Evolutionary conservation across 2,797 vertebrate species (phyloP), one percentile per base, ranked within the genome.

Genomic region (Linurgus olivaceus): DNA sequence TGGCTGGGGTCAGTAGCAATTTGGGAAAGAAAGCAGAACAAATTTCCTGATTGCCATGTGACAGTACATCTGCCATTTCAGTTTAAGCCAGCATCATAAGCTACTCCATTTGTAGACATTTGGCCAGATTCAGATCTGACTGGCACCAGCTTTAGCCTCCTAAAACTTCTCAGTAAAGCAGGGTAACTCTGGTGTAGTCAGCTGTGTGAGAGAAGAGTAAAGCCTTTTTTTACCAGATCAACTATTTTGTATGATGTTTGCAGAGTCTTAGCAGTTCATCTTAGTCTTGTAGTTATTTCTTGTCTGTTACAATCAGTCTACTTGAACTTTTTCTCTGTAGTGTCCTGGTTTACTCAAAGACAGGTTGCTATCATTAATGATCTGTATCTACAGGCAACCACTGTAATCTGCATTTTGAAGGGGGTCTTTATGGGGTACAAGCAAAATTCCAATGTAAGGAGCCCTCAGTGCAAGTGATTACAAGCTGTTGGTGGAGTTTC

Each of bases 11-110:
- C 94, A 96, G 66, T 59, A 94, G 73, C 82, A 93, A 96, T 96
- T 88, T 92, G 73, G 82, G 79, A 95, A 91, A 84, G 73, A 96
- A 95, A 93, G 89, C 89, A 94, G 94, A 94, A 93, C 87, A 88
- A 88, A 96, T 94, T 93, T 93, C 78, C 85, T 93, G 50, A 72
- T 91, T 8, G 5, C 86, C 85, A 83, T 77, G 84, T 95, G 84
- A 95, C 85, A 72, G 78, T 93, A 77, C 95, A 95, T 93, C 94
- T 96, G 94, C 86, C 7, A 5, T 66, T 96, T 89, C 94, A 59
- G 4, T 92, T 94, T 77, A 78, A 94, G 76, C 85, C 84, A 92
- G 54, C 50, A 92, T 87, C 81, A 87, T 75, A 94, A 90, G 70
- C 75, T 81, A 52, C 61, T 92, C 58, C 47, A 14, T 75, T 82